Percentiles rank a stretch among this genome's conserved stretches.
Evolutionary conservation across 2,113 vertebrate genomes (phyloP).

Genomic region (Thinocorus orbignyianus): DNA sequence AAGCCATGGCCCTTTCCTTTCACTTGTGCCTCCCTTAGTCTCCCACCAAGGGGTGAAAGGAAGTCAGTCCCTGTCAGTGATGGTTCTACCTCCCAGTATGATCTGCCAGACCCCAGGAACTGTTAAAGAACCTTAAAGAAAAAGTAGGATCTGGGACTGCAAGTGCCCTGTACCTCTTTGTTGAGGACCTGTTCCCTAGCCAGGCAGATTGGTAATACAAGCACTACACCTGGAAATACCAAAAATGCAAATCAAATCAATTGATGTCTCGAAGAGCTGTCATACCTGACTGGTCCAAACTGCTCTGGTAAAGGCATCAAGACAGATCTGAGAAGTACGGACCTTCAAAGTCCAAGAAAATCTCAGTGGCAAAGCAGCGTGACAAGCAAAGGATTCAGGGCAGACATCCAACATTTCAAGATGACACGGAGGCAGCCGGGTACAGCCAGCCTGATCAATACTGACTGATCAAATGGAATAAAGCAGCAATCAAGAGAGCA

Average conservation of each 20-base stretch:
- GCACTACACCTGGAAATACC: neutral
- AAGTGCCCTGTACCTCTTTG: rapidly evolving
- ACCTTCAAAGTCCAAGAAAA: neutral
- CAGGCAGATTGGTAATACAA: neutral
- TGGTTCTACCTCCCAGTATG: neutral
- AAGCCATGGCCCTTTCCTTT: neutral
- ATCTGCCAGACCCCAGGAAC: neutral
- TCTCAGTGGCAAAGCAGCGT: neutral
- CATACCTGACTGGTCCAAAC: neutral
- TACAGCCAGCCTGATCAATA: neutral
- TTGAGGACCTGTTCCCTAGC: neutral
- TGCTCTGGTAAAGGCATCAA: neutral
- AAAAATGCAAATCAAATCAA: neutral
- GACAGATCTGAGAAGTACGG: neutral
- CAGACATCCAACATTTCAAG: rapidly evolving
- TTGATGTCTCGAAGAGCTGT: neutral
- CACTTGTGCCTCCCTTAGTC: rapidly evolving
- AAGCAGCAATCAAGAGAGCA: neutral
- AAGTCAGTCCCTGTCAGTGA: neutral
- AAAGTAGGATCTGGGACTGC: neutral
- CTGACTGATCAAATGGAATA: neutral
- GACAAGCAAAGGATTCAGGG: neutral
- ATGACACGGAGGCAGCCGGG: neutral
- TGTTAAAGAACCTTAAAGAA: neutral
- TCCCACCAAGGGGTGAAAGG: neutral